These are phyloP conservation scores for Varanus salvator DNA, from an alignment of 2,113 vertebrate species.

Conservation along the genomic window DNA sequence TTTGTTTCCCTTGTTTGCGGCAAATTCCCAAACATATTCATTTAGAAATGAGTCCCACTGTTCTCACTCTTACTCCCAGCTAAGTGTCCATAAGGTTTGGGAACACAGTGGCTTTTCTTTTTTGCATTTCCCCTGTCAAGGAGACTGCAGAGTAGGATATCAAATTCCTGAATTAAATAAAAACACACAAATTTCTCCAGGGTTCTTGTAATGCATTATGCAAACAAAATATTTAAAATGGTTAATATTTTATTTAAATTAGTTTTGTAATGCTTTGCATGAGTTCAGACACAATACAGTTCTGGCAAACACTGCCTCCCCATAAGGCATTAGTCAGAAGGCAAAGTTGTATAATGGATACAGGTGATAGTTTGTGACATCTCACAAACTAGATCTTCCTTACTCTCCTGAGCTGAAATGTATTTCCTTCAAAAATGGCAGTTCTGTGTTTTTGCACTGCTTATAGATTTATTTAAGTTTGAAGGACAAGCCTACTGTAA, in stretches of 20 bases:
- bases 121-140: neutral
- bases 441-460: neutral
- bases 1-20: neutral
- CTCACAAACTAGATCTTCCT: slow-evolving; percentile 2
- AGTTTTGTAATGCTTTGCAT: slow-evolving; percentile 39
- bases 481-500: neutral
- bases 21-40: neutral
- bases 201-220: slow-evolving; percentile 26
- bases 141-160: neutral
- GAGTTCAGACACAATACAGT: slow-evolving; percentile 35
- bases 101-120: neutral
- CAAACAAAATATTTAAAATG: slow-evolving; percentile 49
- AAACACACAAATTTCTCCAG: neutral
- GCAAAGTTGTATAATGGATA: slow-evolving; percentile 1
- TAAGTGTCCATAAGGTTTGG: neutral
- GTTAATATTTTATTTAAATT: slow-evolving; percentile 49
- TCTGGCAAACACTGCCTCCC: slow-evolving; percentile 37
- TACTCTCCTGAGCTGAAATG: neutral
- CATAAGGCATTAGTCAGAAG: slow-evolving; percentile 32
- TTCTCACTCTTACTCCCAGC: neutral
- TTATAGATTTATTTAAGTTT: neutral
- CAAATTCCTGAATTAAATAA: neutral
- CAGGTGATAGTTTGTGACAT: neutral
- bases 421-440: slow-evolving; percentile 24
- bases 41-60: too few relatives aligned